phyloP scores from a whole-genome alignment of 2,113 vertebrate species.

The Melanerpes formicivorus region DNA sequence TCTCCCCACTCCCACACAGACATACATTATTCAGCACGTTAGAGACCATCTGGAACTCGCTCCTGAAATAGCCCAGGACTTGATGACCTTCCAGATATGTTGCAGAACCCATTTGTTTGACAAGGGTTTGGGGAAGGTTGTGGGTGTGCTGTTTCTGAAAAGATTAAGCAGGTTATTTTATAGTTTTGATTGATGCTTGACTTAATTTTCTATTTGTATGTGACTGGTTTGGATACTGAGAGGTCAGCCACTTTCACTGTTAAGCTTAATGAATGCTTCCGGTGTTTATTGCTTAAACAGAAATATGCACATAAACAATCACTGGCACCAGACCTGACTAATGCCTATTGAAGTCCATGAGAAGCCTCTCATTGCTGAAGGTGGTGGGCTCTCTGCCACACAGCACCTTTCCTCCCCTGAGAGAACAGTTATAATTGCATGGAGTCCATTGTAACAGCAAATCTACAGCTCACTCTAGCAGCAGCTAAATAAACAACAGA shows the following conservation, averaged over 20 bases:
- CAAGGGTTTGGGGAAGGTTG: conserved; percentile 26
- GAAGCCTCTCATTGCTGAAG: background rate
- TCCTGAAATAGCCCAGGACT: conserved; percentile 66
- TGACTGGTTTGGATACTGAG: background rate
- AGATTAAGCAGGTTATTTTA: conserved; percentile 40
- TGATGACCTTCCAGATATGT: conserved; percentile 56
- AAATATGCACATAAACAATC: background rate
- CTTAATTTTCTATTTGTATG: conserved; percentile 47
- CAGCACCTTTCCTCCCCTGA: background rate
- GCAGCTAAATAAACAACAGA: background rate
- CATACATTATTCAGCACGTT: conserved; percentile 56
- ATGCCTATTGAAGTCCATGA: background rate
- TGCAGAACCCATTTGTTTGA: conserved; percentile 46
- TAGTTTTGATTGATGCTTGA: conserved; percentile 38
- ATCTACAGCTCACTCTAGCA: background rate
- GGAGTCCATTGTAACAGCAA: rapidly evolving
- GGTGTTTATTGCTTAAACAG: background rate
- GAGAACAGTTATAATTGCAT: rapidly evolving
- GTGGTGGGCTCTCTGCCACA: background rate
- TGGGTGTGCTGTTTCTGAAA: background rate
- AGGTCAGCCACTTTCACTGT: conserved; percentile 20
- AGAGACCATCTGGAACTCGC: conserved; percentile 59
- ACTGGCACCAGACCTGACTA: background rate
- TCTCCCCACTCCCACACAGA: background rate
- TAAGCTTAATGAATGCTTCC: background rate